phyloP scores from a whole-genome alignment of 2,797 vertebrate genomes.

The Furcifer pardalis region DNA sequence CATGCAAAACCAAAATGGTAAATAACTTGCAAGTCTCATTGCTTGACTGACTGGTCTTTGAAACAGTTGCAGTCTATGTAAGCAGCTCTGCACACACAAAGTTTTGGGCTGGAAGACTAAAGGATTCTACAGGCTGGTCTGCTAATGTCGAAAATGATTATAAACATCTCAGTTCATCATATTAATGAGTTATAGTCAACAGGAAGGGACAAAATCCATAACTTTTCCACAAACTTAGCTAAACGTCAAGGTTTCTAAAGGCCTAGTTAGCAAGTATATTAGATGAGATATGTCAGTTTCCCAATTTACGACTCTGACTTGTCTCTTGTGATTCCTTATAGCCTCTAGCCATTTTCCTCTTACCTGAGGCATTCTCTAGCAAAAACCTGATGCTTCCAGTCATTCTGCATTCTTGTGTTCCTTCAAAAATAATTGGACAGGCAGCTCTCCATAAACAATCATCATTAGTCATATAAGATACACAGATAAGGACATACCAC shows the following conservation, averaged over 20 bases:
- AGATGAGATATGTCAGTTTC: slow-evolving; percentile 99
- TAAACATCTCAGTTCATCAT: slow-evolving; percentile 73
- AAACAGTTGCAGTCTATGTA: slow-evolving; percentile 69
- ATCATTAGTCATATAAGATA: slow-evolving; percentile 82
- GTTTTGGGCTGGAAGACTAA: slow-evolving; percentile 64
- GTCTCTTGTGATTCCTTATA: slow-evolving; percentile 93
- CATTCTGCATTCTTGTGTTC: slow-evolving; percentile 99
- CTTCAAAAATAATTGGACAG: slow-evolving; percentile 99
- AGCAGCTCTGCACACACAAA: slow-evolving; percentile 66
- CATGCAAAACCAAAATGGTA: slow-evolving; percentile 77
- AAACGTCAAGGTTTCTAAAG: slow-evolving; percentile 99
- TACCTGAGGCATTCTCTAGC: slow-evolving; percentile 98
- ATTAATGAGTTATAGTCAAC: slow-evolving; percentile 80
- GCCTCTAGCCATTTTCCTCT: slow-evolving; percentile 99
- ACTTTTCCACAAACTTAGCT: slow-evolving; percentile 88
- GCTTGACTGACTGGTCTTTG: slow-evolving; percentile 82
- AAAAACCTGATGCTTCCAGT: slow-evolving; percentile 98
- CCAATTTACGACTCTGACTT: slow-evolving; percentile 94
- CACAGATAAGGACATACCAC: slow-evolving; percentile 78
- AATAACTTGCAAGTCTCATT: slow-evolving; percentile 79
- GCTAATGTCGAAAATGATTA: slow-evolving; percentile 69
- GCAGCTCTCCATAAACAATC: slow-evolving; percentile 94
- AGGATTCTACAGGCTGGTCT: slow-evolving; percentile 49
- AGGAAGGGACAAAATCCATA: slow-evolving; percentile 84
- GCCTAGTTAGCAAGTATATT: slow-evolving; percentile 99